phyloP scores from a whole-genome alignment of 2,113 vertebrate species.

The Neolamprologus hecqui region DNA sequence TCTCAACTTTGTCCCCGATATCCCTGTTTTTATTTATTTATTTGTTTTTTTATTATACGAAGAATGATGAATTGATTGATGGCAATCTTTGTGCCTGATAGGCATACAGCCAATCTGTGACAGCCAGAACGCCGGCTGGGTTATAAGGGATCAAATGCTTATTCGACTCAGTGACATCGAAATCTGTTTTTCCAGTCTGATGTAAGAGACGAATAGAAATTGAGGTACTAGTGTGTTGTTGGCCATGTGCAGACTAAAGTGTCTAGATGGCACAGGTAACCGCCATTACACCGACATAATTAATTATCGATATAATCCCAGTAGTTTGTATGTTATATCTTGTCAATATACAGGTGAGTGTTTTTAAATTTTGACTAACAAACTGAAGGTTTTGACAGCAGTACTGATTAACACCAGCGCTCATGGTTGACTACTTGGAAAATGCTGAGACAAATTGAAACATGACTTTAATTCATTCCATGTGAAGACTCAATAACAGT shows the following conservation, averaged over 20 bases:
- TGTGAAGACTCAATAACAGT: not conserved
- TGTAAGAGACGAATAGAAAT: not conserved
- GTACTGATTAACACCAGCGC: not conserved
- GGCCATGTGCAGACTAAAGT: not conserved
- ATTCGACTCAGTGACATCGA: not conserved
- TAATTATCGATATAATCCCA: not conserved
- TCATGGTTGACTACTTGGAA: not conserved
- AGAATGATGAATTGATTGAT: not conserved
- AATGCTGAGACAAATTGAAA: not conserved
- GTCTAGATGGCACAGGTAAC: not conserved
- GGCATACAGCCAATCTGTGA: not conserved
- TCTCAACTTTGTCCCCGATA: not conserved
- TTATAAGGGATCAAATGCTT: not conserved
- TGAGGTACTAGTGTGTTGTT: not conserved
- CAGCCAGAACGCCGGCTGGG: not conserved
- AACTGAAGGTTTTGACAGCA: not conserved
- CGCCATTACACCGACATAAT: not conserved
- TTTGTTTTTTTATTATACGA: not conserved
- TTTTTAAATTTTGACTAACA: not conserved
- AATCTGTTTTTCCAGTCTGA: not conserved
- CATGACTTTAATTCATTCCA: conserved; percentile 9
- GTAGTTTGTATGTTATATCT: not conserved
- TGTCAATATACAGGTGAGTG: not conserved
- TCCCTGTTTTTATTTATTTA: not conserved
- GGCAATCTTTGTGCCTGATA: not conserved